phyloP scores from a whole-genome alignment of 1,140 invertebrate genomes.

The Rhagoletis zephyria region DNA sequence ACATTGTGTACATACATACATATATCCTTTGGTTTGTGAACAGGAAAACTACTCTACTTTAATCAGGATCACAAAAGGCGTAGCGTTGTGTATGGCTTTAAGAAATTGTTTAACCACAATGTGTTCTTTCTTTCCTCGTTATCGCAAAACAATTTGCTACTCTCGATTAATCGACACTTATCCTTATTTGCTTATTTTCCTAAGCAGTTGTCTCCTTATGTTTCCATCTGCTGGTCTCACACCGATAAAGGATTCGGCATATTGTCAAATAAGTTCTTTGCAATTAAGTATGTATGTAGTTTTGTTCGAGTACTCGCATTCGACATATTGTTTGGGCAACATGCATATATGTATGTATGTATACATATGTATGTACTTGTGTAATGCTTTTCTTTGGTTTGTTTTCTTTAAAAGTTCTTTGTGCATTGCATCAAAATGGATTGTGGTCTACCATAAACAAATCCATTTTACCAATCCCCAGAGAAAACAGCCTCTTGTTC shows the following conservation, averaged over 20 bases:
- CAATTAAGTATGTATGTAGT: neutral
- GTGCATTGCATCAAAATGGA: neutral
- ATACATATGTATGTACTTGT: neutral
- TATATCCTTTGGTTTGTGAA: neutral
- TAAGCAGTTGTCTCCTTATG: conserved; percentile 22
- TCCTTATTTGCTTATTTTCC: conserved; percentile 46
- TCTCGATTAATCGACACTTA: conserved; percentile 32
- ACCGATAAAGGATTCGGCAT: conserved; percentile 18
- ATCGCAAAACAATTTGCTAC: conserved; percentile 21
- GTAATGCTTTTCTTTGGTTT: conserved; percentile 14
- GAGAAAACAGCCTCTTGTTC: neutral
- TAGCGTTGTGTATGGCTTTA: neutral
- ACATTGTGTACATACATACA: conserved; percentile 5
- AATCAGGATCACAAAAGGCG: neutral
- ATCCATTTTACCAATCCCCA: neutral
- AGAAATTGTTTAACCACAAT: neutral
- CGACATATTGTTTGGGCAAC: neutral
- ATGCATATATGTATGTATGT: too few relatives aligned
- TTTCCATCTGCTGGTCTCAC: neutral
- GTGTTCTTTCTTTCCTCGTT: neutral
- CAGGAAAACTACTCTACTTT: neutral
- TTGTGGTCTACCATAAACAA: conserved; percentile 30
- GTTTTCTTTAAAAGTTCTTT: neutral
- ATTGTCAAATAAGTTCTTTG: neutral
- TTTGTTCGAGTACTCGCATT: neutral